Evolutionary conservation across 2,797 vertebrate species (phyloP).

Genomic region (Sebastes trivittatus): DNA sequence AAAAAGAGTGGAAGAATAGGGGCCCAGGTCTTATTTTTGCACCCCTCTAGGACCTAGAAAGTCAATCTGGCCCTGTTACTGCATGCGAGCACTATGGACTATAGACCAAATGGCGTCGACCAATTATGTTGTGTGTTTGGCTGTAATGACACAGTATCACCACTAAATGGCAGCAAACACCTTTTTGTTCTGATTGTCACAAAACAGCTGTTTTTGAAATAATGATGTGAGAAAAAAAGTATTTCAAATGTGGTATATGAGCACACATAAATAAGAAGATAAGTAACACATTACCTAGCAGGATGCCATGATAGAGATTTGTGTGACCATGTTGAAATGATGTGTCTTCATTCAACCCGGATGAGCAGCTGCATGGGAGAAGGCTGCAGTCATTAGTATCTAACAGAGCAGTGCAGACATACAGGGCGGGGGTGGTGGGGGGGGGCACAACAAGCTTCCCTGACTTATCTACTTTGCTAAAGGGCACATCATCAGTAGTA

Average conservation of each 20-base stretch:
- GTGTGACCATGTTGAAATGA: neutral
- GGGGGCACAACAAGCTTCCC: neutral
- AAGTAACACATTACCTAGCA: neutral
- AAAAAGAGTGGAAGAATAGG: neutral
- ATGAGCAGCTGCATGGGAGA: neutral
- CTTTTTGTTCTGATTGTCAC: neutral
- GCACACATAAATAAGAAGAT: neutral
- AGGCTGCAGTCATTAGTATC: neutral
- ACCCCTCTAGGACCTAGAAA: too few species aligned
- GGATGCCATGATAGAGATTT: neutral
- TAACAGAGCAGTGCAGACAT: neutral
- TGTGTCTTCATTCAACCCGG: neutral
- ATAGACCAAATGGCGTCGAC: neutral
- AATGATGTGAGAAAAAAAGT: neutral
- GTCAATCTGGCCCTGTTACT: neutral
- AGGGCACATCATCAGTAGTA: neutral
- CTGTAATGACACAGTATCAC: constrained; percentile 36
- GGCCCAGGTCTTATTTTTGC: neutral
- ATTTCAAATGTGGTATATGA: neutral
- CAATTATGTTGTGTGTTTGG: neutral
- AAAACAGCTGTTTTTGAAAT: neutral
- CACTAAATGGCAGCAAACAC: constrained; percentile 57
- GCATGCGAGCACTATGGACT: neutral
- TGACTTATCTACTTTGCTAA: neutral
- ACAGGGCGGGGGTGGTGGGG: too few species aligned